These are phyloP conservation scores for Shinisaurus crocodilurus DNA, from an alignment of 2,113 vertebrate species.

Conservation along the genomic window DNA sequence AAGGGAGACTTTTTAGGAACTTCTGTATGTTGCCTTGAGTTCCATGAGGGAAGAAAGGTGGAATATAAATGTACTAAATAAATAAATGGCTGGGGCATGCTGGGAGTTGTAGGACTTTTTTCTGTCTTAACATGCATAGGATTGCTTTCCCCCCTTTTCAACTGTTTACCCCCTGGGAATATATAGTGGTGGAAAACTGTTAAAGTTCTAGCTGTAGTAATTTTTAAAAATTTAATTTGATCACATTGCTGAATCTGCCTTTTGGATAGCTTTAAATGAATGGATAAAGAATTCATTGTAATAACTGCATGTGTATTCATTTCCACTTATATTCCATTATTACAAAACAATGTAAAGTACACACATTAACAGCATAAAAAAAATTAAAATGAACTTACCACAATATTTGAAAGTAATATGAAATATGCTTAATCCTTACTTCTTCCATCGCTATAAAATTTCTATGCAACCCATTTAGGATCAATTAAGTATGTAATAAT, in stretches of 20 bases:
- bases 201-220: constrained; percentile 59
- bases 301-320: background rate
- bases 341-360: too few relatives aligned
- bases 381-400: too few relatives aligned
- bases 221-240: constrained; percentile 57
- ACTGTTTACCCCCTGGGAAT: constrained; percentile 51
- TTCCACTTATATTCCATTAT: background rate
- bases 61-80: background rate
- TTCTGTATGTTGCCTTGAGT: background rate
- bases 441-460: background rate
- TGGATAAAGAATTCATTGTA: constrained; percentile 23
- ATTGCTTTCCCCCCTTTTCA: constrained; percentile 25
- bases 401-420: background rate
- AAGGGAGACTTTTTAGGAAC: background rate
- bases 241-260: constrained; percentile 48
- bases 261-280: constrained; percentile 7
- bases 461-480: background rate
- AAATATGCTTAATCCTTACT: background rate
- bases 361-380: background rate
- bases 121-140: background rate
- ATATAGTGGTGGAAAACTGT: constrained; percentile 51
- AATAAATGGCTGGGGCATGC: too few relatives aligned
- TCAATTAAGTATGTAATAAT: background rate
- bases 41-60: background rate
- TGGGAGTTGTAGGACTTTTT: too few relatives aligned